These are phyloP conservation scores for Caradrina kadenii DNA, from an alignment of 2,888 invertebrate genomes.

Conservation along the genomic window DNA sequence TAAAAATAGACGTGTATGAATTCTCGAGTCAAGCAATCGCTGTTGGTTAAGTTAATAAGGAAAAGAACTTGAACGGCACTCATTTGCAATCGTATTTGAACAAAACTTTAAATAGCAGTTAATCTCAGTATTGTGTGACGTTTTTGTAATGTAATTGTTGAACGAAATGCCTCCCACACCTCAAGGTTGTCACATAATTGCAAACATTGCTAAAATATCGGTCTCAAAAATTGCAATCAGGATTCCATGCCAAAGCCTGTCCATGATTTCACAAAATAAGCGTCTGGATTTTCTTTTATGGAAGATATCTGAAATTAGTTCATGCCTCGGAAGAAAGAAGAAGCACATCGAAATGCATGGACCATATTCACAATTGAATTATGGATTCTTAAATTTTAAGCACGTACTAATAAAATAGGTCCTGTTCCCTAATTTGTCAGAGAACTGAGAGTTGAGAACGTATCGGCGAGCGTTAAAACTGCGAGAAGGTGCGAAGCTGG, in stretches of 20 bases:
- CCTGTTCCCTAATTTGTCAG: constrained; percentile 37
- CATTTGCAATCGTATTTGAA: constrained; percentile 5
- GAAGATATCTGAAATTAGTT: background rate
- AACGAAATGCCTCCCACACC: constrained; percentile 5
- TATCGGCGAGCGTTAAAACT: constrained; percentile 49
- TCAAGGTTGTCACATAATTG: constrained; percentile 14
- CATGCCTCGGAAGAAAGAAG: background rate
- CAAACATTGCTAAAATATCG: background rate
- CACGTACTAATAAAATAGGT: constrained; percentile 21
- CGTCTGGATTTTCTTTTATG: background rate
- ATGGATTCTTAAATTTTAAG: background rate
- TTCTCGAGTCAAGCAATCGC: background rate
- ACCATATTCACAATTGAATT: background rate
- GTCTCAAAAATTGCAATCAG: background rate
- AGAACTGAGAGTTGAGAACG: constrained; percentile 25
- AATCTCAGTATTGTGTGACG: constrained; percentile 1
- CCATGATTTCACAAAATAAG: background rate
- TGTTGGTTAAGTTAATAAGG: background rate
- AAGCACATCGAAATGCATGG: background rate
- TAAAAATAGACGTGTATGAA: background rate
- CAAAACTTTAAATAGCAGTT: constrained; percentile 4
- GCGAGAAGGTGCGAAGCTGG: constrained; percentile 39
- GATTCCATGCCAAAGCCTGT: constrained; percentile 1
- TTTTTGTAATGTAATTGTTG: constrained; percentile 10
- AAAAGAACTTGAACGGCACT: constrained; percentile 9